phyloP scores from a whole-genome alignment of 2,797 vertebrate species.

The Ispidina lecontei region DNA sequence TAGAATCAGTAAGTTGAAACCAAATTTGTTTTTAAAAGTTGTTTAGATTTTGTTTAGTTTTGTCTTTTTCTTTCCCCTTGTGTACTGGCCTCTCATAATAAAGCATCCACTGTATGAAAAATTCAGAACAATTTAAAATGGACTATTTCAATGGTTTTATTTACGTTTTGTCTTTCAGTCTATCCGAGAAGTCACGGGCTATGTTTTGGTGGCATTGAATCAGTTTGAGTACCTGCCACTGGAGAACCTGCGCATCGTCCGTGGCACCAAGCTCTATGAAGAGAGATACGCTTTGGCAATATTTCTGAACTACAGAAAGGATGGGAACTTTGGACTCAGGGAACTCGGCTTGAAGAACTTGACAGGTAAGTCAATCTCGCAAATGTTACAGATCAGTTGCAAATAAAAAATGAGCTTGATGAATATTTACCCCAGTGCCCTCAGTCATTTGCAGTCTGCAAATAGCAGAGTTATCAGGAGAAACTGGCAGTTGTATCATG shows the following conservation, averaged over 20 bases:
- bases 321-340: conserved; percentile 92
- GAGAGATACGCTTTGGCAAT: conserved; percentile 93
- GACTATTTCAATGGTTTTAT: not conserved
- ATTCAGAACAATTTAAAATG: not conserved
- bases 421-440: not conserved
- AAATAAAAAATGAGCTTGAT: not conserved
- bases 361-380: conserved; percentile 82
- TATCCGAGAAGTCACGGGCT: conserved; percentile 96
- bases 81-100: not conserved
- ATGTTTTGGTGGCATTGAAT: conserved; percentile 95
- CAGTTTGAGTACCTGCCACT: conserved; percentile 96
- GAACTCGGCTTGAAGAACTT: conserved; percentile 93
- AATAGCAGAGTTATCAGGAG: not conserved
- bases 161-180: conserved; percentile 83
- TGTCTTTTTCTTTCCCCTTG: not conserved
- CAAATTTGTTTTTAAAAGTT: not conserved
- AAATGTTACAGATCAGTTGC: not conserved
- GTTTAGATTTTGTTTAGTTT: no score
- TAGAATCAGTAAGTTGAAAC: not conserved
- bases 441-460: not conserved
- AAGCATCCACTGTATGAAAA: not conserved
- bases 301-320: conserved; percentile 97
- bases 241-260: conserved; percentile 95
- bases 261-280: conserved; percentile 95
- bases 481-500: not conserved